Conservation (phyloP, 2,888 invertebrate genomes). For the Chirona hameri region DNA sequence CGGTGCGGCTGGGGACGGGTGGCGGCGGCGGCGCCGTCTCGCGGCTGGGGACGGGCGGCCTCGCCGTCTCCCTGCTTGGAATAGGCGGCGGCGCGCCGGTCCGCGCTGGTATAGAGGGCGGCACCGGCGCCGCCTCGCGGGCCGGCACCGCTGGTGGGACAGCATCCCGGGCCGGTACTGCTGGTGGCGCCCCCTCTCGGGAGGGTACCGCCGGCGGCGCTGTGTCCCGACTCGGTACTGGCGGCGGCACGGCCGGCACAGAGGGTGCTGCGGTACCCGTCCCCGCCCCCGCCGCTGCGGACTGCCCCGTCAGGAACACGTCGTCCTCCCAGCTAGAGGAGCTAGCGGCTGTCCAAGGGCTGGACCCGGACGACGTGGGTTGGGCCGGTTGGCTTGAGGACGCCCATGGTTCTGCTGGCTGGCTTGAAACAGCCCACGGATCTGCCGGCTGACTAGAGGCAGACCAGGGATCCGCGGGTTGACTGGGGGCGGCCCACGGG, state of each 20-base stretch:
- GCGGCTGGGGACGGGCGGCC: slow-evolving; percentile 31
- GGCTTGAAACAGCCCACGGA: no score
- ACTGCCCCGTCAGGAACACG: background rate
- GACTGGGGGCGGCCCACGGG: no score
- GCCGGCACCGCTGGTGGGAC: background rate
- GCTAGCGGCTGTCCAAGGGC: no score
- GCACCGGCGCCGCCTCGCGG: background rate
- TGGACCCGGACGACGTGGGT: background rate
- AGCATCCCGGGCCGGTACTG: background rate
- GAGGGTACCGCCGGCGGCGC: background rate
- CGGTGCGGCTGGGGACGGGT: slow-evolving; percentile 35
- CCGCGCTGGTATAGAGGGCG: background rate
- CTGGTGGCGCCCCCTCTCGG: background rate
- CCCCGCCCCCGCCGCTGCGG: background rate
- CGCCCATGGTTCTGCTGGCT: no score
- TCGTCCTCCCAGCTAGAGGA: background rate
- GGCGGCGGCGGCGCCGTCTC: slow-evolving; percentile 29
- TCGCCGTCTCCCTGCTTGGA: slow-evolving; percentile 33
- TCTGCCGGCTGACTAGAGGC: background rate
- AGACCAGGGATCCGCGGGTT: background rate
- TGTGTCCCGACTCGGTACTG: background rate
- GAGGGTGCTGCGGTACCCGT: background rate
- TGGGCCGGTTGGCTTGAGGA: background rate
- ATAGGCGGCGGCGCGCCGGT: slow-evolving; percentile 34
- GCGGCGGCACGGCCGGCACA: background rate